Conservation (phyloP, 2,888 invertebrate species). For the Helicoverpa assulta region DNA sequence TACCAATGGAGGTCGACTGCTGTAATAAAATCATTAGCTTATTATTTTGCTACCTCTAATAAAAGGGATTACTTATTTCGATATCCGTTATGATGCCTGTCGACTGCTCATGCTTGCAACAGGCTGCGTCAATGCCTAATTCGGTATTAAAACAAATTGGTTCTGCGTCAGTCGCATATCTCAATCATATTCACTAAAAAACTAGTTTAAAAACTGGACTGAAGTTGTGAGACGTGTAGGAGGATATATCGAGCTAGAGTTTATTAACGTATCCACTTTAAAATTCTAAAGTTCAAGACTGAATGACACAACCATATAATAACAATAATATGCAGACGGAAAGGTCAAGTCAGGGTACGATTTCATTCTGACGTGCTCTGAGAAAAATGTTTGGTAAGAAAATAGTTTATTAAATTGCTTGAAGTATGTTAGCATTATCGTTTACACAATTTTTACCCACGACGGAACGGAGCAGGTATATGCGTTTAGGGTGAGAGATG, state of each 20-base stretch:
- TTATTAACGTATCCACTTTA: slow-evolving; percentile 40
- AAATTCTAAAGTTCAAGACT: slow-evolving; percentile 52
- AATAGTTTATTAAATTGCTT: not conserved
- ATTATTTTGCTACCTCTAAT: slow-evolving; percentile 37
- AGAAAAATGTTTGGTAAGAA: slow-evolving; percentile 33
- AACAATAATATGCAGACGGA: slow-evolving; percentile 45
- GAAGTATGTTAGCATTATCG: not conserved
- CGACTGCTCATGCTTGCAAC: not conserved
- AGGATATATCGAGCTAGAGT: slow-evolving; percentile 19
- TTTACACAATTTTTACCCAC: too few relatives aligned
- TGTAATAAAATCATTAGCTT: slow-evolving; percentile 61
- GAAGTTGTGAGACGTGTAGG: slow-evolving; percentile 23
- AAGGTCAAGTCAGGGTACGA: slow-evolving; percentile 47
- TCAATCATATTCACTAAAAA: slow-evolving; percentile 11
- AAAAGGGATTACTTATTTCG: slow-evolving; percentile 36
- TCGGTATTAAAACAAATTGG: slow-evolving; percentile 16
- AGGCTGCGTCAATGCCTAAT: slow-evolving; percentile 13
- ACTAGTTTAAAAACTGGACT: slow-evolving; percentile 25
- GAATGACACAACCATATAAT: slow-evolving; percentile 51
- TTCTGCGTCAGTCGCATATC: slow-evolving; percentile 26
- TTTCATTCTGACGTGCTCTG: slow-evolving; percentile 50
- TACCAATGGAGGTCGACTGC: slow-evolving; percentile 71
- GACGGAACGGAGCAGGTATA: too few relatives aligned
- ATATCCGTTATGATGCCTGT: slow-evolving; percentile 17
- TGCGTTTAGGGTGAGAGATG: too few relatives aligned